phyloP scores from a whole-genome alignment of 2,113 vertebrate genomes.

The Tapirus terrestris region DNA sequence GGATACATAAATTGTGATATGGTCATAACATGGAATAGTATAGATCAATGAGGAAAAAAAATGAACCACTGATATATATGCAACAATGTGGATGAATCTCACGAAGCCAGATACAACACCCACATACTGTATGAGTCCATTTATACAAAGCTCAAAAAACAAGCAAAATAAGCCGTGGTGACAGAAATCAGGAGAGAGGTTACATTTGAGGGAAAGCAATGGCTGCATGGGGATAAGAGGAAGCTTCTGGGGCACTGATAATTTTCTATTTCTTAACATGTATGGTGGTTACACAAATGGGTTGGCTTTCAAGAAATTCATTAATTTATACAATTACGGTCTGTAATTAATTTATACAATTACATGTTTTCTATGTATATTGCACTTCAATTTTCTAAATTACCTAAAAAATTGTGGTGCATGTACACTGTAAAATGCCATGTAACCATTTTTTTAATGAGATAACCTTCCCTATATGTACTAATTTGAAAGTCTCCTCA shows the following conservation, averaged over 20 bases:
- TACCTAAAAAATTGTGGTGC: background rate
- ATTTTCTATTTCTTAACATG: background rate
- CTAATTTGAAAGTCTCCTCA: constrained; percentile 11
- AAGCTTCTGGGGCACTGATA: background rate
- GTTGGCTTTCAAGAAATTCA: background rate
- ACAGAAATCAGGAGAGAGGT: background rate
- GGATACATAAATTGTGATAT: background rate
- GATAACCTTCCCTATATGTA: background rate
- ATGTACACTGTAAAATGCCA: background rate
- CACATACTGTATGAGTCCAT: background rate
- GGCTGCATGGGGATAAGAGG: too few relatives aligned
- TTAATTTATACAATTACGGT: too few relatives aligned
- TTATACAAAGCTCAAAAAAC: background rate
- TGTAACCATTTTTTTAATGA: background rate
- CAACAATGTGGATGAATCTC: background rate
- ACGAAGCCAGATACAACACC: background rate
- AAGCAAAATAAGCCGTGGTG: background rate
- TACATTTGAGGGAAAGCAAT: background rate
- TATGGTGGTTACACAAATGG: background rate
- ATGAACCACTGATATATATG: too few relatives aligned
- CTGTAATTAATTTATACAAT: too few relatives aligned
- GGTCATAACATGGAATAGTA: background rate
- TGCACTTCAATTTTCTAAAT: background rate
- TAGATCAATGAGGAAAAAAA: background rate
- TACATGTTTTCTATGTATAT: background rate